Conservation (phyloP, 2,113 vertebrate genomes). For the Nycticryphes semicollaris region DNA sequence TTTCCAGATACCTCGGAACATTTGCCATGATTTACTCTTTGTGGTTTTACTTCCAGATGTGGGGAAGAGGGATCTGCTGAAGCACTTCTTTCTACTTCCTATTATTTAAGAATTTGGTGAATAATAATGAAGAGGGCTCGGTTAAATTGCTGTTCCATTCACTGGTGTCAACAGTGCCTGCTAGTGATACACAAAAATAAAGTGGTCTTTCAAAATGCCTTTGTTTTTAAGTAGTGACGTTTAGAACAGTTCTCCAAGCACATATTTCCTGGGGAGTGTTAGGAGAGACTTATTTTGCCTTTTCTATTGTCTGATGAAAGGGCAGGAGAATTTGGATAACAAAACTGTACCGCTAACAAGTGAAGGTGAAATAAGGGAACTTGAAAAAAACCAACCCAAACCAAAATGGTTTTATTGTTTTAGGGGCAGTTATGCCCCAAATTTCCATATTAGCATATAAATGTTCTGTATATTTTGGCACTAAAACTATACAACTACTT, state of each 20-base stretch:
- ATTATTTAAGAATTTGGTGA: neutral
- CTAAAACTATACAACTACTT: neutral
- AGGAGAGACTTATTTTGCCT: neutral
- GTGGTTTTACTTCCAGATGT: neutral
- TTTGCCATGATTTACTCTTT: neutral
- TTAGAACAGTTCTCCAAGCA: neutral
- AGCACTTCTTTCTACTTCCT: neutral
- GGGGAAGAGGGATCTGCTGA: neutral
- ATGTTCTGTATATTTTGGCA: slow-evolving; percentile 9
- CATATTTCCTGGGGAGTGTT: neutral
- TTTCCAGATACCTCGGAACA: neutral
- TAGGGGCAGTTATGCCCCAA: neutral
- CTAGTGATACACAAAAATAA: neutral
- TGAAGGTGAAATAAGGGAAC: neutral
- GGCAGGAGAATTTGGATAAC: neutral
- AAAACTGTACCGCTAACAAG: neutral
- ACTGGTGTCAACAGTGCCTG: neutral
- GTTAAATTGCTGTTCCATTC: neutral
- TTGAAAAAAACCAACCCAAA: neutral
- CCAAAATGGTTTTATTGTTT: neutral
- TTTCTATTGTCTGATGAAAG: neutral
- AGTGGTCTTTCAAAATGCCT: neutral
- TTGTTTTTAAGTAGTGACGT: neutral
- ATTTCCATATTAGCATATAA: neutral
- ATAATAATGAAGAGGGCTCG: neutral